A percentile compares a stretch with the other conserved stretches of the same genome.
phyloP scores from a whole-genome alignment of 1,140 invertebrate genomes.

The Carcinoscorpius rotundicauda region DNA sequence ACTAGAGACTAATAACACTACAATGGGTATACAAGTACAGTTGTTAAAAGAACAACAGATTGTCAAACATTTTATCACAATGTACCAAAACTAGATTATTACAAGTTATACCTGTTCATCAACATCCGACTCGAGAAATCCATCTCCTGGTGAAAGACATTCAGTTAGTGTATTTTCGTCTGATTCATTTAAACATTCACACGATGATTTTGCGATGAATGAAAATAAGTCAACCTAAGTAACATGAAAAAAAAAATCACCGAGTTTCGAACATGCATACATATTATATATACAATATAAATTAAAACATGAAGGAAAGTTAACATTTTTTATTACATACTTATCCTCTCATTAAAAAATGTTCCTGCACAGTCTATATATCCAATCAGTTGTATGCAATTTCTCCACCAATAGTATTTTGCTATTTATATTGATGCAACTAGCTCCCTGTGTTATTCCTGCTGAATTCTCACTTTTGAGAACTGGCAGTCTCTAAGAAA shows the following conservation, averaged over 20 bases:
- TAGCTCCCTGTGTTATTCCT: no score
- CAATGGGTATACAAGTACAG: background rate
- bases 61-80: no score
- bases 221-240: slow-evolving; percentile 72
- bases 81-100: background rate
- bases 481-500: no score
- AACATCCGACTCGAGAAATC: slow-evolving; percentile 79
- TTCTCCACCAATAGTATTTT: no score
- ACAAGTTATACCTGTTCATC: slow-evolving; percentile 61
- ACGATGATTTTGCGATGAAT: slow-evolving; percentile 75
- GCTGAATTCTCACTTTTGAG: no score
- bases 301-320: no score
- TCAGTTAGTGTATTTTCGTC: slow-evolving; percentile 77
- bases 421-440: no score
- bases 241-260: slow-evolving; percentile 17
- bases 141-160: slow-evolving; percentile 53
- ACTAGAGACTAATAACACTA: background rate
- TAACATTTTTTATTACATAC: no score
- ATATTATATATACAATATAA: no score
- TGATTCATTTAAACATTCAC: slow-evolving; percentile 94
- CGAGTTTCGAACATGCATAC: background rate
- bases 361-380: no score
- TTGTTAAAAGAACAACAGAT: background rate
- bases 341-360: no score
- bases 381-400: no score